phyloP scores from a whole-genome alignment of 2,797 vertebrate species.

The Cuniculus paca region DNA sequence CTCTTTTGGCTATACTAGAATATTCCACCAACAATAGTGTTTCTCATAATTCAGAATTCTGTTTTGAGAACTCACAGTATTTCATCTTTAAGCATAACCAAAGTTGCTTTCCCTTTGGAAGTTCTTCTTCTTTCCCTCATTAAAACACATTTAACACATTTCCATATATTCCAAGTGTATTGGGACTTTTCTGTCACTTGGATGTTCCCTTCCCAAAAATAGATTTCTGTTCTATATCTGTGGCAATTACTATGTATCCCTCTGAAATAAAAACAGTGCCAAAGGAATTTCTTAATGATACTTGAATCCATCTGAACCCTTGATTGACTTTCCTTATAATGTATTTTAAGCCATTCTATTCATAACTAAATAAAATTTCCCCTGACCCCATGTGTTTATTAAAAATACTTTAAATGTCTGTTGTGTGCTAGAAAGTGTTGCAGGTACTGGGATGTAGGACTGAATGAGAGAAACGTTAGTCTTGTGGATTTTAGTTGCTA shows the following conservation, averaged over 20 bases:
- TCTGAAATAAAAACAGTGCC: neutral
- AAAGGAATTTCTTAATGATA: constrained; percentile 8
- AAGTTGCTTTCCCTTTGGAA: neutral
- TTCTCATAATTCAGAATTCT: neutral
- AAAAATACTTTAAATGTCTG: neutral
- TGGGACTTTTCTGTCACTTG: neutral
- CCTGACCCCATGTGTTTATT: neutral
- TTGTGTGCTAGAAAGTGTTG: neutral
- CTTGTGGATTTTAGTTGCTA: neutral
- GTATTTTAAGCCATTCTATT: constrained; percentile 4
- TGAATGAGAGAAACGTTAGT: neutral
- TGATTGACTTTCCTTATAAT: neutral
- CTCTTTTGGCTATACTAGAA: neutral
- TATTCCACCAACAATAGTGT: neutral
- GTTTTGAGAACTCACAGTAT: neutral
- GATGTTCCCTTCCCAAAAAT: constrained; percentile 11
- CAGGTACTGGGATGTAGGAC: neutral
- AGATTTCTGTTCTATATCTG: neutral
- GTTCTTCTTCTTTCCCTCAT: neutral
- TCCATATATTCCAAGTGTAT: neutral
- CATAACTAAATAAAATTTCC: constrained; percentile 20
- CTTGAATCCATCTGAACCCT: neutral
- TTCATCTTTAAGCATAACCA: neutral
- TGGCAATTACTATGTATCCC: neutral
- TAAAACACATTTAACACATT: neutral